Base-by-base conservation (phyloP, 30 jellyfish, hydroid and myxozoan species). In the Aurelia sp. region DNA sequence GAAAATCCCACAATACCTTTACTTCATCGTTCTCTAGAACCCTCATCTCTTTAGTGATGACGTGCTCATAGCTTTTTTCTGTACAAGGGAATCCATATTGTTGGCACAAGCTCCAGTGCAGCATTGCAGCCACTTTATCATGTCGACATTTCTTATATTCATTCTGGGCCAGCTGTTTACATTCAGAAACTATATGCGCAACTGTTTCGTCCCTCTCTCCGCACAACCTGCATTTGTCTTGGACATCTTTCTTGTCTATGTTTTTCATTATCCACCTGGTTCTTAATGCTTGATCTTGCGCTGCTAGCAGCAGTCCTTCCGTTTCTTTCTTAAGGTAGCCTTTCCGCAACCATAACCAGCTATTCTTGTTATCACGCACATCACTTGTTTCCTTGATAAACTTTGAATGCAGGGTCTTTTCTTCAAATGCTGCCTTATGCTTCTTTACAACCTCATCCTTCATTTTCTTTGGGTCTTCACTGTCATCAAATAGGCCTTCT, bases 191-290 rank as follows among this genome's bases (percentile, higher is more conserved):
- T 44, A 73, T 53, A 73, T 73, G 85, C 71, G 40, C 71, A 44
- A 50, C 51, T 12, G 85, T 73, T 73, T 73, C 74, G 71, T 73
- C 85, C 16, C n/a, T 3, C 85, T 73, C 40, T 73, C 85, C 85
- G 47, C 85, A 73, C 71, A 47, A 53, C 59, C 85, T 48, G 47
- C 85, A 47, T 44, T 73, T 68, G 33, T 31, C 80, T 8, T 68
- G 57, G 22, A 22, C 80, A 8, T 22, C 80, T 68, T 68, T 27
- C 60, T 27, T 27, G 33, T 27, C 33, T 27, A 27, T 27, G 33
- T 27, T 27, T 27, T 68, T 13, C 35, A 21, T 64, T 27, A 27
- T 27, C 33, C 33, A 27, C 2, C 33, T 27, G 33, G 33, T 27
- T 27, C 33, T 27, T 27, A 64, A 13, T 22, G 22, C 13, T 17